These are phyloP conservation scores for Callitettix versicolor DNA, from an alignment of 1,140 invertebrate genomes.

Conservation along the genomic window DNA sequence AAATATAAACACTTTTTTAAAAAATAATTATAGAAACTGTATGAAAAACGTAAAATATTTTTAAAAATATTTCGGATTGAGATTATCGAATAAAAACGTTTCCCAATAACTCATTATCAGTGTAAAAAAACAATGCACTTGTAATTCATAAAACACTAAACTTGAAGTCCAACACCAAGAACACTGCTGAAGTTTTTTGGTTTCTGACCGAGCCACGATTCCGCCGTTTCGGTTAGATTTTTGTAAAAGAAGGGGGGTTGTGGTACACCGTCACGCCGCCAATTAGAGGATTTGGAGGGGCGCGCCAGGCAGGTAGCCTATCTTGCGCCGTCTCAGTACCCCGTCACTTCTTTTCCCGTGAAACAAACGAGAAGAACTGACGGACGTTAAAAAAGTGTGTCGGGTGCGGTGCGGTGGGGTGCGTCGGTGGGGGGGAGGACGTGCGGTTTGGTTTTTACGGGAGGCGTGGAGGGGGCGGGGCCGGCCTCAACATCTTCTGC, in stretches of 20 bases:
- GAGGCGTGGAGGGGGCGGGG: slow-evolving; percentile 13
- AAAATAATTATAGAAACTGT: no score
- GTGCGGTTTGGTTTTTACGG: slow-evolving; percentile 18
- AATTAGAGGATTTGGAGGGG: slow-evolving; percentile 9
- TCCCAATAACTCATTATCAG: no score
- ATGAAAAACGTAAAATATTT: no score
- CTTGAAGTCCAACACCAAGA: slow-evolving; percentile 11
- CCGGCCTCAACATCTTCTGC: slow-evolving; percentile 17
- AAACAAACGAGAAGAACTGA: slow-evolving; percentile 20
- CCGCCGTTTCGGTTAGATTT: neutral
- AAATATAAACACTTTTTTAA: no score
- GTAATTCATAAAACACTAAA: slow-evolving; percentile 20
- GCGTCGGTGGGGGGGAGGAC: slow-evolving; percentile 25
- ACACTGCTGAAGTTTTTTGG: slow-evolving; percentile 30
- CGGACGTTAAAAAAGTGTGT: slow-evolving; percentile 17
- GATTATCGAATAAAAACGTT: no score
- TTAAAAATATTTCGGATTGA: no score
- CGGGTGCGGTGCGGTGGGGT: slow-evolving; percentile 21
- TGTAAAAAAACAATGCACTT: slow-evolving; percentile 18
- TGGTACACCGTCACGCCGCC: slow-evolving; percentile 10
- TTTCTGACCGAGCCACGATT: slow-evolving; percentile 7
- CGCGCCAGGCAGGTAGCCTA: neutral
- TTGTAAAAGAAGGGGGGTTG: slow-evolving; percentile 1
- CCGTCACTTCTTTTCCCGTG: slow-evolving; percentile 10
- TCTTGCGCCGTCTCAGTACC: neutral